Percentiles rank a stretch among this genome's conserved stretches.
Conservation (phyloP, 2,113 vertebrate species). For the Turnix velox region DNA sequence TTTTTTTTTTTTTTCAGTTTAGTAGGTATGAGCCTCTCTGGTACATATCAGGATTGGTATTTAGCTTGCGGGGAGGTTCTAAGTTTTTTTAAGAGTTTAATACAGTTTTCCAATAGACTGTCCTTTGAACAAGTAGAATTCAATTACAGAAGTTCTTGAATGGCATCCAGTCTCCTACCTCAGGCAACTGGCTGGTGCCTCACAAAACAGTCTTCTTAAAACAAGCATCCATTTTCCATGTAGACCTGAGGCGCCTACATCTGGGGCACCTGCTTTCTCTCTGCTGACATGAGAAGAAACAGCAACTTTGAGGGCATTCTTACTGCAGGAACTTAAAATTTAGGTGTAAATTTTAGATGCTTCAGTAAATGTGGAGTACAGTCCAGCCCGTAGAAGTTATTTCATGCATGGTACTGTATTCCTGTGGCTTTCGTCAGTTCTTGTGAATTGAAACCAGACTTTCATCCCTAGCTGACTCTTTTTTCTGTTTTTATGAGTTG, state of each 20-base stretch:
- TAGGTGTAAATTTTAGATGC: neutral
- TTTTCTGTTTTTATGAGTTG: neutral
- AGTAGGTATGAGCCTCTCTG: neutral
- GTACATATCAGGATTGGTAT: neutral
- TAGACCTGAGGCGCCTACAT: neutral
- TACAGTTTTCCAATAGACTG: neutral
- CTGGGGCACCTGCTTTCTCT: neutral
- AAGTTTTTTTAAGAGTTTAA: neutral
- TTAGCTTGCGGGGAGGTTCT: neutral
- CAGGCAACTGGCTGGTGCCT: neutral
- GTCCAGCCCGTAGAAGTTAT: neutral
- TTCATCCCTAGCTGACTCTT: neutral
- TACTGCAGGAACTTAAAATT: neutral
- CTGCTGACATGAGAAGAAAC: neutral
- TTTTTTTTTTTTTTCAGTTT: neutral
- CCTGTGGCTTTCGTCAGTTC: slow-evolving; percentile 17
- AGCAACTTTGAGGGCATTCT: neutral
- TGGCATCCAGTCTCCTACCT: neutral
- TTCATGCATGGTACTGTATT: neutral
- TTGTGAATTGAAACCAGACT: slow-evolving; percentile 38
- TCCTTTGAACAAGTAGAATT: slow-evolving; percentile 4
- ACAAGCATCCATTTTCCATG: neutral
- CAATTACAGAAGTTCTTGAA: neutral
- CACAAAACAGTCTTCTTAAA: neutral
- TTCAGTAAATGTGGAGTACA: neutral